Evolutionary conservation across 2,888 invertebrate genomes (phyloP).

Genomic region (Orchesellides sinensis): DNA sequence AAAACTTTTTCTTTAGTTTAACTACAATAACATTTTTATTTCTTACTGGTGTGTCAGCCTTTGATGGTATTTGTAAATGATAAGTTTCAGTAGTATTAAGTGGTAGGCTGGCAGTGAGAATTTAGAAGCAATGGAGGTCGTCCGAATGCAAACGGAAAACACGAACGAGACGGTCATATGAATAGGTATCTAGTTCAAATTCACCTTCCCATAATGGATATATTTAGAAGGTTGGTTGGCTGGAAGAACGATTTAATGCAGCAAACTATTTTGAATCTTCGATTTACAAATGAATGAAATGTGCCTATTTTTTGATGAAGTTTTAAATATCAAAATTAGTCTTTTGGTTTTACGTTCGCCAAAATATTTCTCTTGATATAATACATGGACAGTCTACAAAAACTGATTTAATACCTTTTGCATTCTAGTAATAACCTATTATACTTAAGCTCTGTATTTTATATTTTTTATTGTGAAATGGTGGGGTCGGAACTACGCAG

Average conservation of each 20-base stretch:
- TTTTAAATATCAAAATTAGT: neutral
- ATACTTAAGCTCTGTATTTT: neutral
- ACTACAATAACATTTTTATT: conserved; percentile 58
- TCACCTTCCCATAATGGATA: neutral
- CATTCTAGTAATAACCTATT: no score
- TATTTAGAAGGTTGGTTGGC: neutral
- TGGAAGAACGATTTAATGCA: neutral
- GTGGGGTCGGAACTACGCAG: conserved; percentile 45
- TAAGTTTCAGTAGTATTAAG: conserved; percentile 47
- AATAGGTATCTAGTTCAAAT: no score
- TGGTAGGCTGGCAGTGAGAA: conserved; percentile 12
- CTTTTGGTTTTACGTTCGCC: neutral
- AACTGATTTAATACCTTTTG: no score
- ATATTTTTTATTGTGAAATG: neutral
- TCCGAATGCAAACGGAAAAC: conserved; percentile 48
- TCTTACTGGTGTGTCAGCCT: conserved; percentile 51
- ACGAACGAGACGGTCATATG: neutral
- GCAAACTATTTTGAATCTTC: neutral
- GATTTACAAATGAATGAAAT: neutral
- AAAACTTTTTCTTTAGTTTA: conserved; percentile 38
- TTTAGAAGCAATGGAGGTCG: no score
- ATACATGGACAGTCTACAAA: no score
- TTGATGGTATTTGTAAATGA: conserved; percentile 46
- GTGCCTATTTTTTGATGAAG: no score
- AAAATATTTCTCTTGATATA: no score